Percentiles rank a stretch among this genome's conserved stretches.
phyloP scores from a whole-genome alignment of 2,888 invertebrate species.

The Lacanobia oleracea region DNA sequence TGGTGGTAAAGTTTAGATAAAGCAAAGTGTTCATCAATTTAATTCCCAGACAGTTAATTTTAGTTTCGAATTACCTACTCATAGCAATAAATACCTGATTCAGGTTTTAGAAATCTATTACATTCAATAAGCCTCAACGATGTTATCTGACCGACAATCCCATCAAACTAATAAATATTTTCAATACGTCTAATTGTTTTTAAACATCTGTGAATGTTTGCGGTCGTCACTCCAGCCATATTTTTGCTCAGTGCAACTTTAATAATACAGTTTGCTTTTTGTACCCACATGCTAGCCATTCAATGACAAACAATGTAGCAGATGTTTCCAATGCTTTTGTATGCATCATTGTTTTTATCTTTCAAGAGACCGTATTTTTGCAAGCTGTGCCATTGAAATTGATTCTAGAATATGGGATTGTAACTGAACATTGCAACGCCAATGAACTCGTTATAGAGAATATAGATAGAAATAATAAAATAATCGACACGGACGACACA shows the following conservation, averaged over 20 bases:
- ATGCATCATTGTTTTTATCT: constrained; percentile 38
- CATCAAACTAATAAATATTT: background rate
- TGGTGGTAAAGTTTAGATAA: background rate
- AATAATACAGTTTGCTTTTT: constrained; percentile 20
- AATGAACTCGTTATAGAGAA: too few species aligned
- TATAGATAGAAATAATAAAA: too few species aligned
- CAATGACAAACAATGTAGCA: constrained; percentile 47
- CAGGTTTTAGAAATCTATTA: constrained; percentile 17
- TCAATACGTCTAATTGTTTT: constrained; percentile 11
- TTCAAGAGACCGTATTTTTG: constrained; percentile 38
- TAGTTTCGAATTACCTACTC: constrained; percentile 8
- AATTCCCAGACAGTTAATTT: constrained; percentile 7
- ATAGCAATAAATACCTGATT: background rate
- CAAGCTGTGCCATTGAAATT: constrained; percentile 33
- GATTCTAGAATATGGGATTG: constrained; percentile 13
- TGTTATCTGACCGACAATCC: background rate
- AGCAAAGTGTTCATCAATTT: background rate
- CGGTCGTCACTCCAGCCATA: background rate
- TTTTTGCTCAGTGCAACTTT: constrained; percentile 19
- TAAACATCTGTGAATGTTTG: constrained; percentile 30
- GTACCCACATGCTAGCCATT: constrained; percentile 29
- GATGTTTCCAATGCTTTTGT: constrained; percentile 49
- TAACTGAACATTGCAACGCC: background rate
- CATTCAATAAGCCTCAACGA: background rate
- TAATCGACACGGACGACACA: too few species aligned